A percentile compares a stretch with the other conserved stretches of the same genome.
These are phyloP conservation scores for Cyanoderma ruficeps DNA, from an alignment of 2,113 vertebrate genomes.

Conservation along the genomic window DNA sequence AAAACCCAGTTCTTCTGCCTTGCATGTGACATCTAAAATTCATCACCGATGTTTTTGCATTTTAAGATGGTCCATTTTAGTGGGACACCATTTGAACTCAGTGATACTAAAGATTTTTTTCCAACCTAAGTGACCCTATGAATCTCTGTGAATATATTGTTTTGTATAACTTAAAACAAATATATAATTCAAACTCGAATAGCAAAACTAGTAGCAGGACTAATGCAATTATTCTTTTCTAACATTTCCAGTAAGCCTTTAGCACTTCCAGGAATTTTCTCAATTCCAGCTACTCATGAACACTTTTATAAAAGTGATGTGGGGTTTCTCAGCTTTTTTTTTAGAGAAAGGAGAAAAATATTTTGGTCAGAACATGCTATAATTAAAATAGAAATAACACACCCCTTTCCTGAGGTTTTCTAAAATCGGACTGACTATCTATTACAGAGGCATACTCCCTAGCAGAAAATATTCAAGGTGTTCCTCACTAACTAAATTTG, in stretches of 20 bases:
- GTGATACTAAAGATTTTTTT: background rate
- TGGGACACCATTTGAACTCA: fast-evolving
- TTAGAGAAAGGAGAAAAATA: background rate
- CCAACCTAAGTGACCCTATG: background rate
- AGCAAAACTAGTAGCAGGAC: background rate
- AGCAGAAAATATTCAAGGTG: background rate
- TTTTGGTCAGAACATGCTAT: no score
- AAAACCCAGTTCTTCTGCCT: background rate
- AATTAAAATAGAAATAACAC: background rate
- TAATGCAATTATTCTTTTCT: background rate
- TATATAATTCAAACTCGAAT: background rate
- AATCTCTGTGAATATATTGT: background rate
- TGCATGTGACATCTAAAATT: background rate
- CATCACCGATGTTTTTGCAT: background rate
- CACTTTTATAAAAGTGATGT: background rate
- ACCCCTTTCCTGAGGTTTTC: background rate
- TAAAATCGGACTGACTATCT: background rate
- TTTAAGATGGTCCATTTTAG: background rate
- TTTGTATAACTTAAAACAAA: background rate
- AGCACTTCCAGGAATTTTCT: background rate
- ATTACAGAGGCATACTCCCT: background rate
- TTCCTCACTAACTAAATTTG: background rate
- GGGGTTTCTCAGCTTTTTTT: fast-evolving
- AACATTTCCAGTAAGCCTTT: background rate
- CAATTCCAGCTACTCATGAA: background rate